Conservation (phyloP, 2,888 invertebrate species). For the Drosophila niveifrons region DNA sequence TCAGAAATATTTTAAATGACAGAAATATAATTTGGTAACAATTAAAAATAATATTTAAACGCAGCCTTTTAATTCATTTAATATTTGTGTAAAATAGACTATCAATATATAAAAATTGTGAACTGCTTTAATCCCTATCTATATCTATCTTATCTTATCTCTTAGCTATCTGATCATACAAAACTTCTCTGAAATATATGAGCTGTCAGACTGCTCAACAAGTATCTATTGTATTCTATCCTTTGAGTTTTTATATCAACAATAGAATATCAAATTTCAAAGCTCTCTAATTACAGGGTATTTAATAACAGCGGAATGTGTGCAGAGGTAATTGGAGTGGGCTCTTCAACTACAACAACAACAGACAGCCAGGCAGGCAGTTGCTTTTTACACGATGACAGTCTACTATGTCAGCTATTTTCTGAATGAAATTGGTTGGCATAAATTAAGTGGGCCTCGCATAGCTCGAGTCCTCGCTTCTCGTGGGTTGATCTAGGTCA, state of each 20-base stretch:
- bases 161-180: too few relatives aligned
- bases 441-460: slow-evolving; percentile 30
- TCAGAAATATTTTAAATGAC: too few relatives aligned
- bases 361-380: too few relatives aligned
- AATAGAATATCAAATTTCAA: background rate
- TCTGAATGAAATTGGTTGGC: slow-evolving; percentile 23
- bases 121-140: too few relatives aligned
- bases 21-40: too few relatives aligned
- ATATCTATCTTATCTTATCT: too few relatives aligned
- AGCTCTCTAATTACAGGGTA: background rate
- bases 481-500: slow-evolving; percentile 59
- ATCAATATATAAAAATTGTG: too few relatives aligned
- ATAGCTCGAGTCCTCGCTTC: slow-evolving; percentile 18
- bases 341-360: background rate
- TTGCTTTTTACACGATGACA: background rate
- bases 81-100: too few relatives aligned
- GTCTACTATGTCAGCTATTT: slow-evolving; percentile 17
- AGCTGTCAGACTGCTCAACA: background rate
- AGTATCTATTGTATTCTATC: background rate
- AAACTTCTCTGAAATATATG: too few relatives aligned
- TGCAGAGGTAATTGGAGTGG: slow-evolving; percentile 1
- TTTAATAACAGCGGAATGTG: background rate
- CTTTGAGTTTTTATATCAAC: background rate
- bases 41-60: too few relatives aligned
- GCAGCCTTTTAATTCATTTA: too few relatives aligned